phyloP scores from a whole-genome alignment of 2,888 invertebrate genomes.

The Parasteatoda lunata region DNA sequence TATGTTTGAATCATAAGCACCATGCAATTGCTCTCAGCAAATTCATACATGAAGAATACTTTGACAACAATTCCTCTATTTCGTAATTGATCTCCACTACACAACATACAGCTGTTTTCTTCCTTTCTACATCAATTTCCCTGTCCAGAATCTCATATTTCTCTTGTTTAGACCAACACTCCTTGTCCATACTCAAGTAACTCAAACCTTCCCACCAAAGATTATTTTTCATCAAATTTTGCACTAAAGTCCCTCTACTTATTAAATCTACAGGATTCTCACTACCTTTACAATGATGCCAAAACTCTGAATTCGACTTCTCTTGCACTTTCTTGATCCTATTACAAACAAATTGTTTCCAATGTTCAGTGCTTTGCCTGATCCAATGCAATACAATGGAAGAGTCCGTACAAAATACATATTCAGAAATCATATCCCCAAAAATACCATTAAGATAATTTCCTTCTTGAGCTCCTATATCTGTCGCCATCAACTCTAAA shows the following conservation, averaged over 20 bases:
- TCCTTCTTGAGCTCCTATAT: neutral
- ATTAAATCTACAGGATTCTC: neutral
- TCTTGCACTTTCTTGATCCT: neutral
- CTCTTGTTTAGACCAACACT: neutral
- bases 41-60: too few relatives aligned
- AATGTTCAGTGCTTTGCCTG: neutral
- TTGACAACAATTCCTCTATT: too few relatives aligned
- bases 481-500: neutral
- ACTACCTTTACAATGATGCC: neutral
- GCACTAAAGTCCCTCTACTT: neutral
- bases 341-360: neutral
- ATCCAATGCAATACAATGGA: neutral
- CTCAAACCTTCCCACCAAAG: neutral
- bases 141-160: neutral
- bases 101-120: too few relatives aligned
- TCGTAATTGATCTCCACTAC: too few relatives aligned
- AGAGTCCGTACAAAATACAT: neutral
- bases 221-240: neutral
- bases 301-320: neutral
- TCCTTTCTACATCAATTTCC: too few relatives aligned
- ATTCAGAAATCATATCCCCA: neutral
- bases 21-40: neutral
- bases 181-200: neutral
- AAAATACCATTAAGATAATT: neutral
- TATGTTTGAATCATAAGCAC: neutral